Evolutionary conservation across 2,888 invertebrate genomes (phyloP).

Genomic region (Nemoura dubitans): DNA sequence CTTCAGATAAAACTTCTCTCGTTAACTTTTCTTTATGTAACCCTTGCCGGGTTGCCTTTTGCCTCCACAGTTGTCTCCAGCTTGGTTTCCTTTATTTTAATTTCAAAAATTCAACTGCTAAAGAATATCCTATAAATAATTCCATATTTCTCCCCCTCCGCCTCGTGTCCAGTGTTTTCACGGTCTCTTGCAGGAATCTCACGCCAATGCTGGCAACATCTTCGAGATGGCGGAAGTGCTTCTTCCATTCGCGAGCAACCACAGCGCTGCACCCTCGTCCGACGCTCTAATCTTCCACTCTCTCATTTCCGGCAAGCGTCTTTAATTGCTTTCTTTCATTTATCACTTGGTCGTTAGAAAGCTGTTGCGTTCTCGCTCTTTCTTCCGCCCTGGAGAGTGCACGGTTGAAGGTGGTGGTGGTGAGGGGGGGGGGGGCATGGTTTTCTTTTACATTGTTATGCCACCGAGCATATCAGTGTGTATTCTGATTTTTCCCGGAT

Average conservation of each 20-base stretch:
- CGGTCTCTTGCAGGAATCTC: not conserved
- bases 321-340: slow-evolving; percentile 46
- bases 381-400: not conserved
- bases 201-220: not conserved
- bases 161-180: not conserved
- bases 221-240: not conserved
- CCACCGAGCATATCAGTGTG: not conserved
- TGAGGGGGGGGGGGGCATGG: not conserved
- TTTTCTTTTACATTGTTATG: not conserved
- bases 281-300: slow-evolving; percentile 39
- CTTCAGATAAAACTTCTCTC: slow-evolving; percentile 33
- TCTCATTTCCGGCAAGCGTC: slow-evolving; percentile 44
- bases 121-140: slow-evolving; percentile 26
- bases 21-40: slow-evolving; percentile 27
- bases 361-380: slow-evolving; percentile 18
- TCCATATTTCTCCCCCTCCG: not conserved
- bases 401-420: not conserved
- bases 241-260: not conserved
- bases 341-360: slow-evolving; percentile 42
- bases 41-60: not conserved
- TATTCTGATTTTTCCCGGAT: not conserved
- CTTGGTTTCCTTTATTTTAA: slow-evolving; percentile 23
- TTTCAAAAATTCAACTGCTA: slow-evolving; percentile 21
- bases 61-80: not conserved
- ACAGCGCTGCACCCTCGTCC: not conserved